A percentile compares a stretch with the other conserved stretches of the same genome.
phyloP scores from a whole-genome alignment of 2,888 invertebrate species.

The Agriopis leucophaearia region DNA sequence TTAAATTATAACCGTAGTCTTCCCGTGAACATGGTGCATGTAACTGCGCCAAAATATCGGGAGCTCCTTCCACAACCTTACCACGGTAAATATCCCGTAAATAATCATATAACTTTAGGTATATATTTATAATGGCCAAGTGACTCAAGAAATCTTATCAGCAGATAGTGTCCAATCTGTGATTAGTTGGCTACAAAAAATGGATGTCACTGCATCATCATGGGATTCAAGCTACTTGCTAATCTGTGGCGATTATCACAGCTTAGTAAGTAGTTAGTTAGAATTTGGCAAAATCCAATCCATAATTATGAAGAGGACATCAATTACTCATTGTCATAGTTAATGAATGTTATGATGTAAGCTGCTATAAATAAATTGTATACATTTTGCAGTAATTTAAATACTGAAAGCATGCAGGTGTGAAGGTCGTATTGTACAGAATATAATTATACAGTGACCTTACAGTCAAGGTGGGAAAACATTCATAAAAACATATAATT shows the following conservation, averaged over 20 bases:
- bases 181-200: neutral
- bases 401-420: neutral
- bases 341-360: conserved; percentile 9
- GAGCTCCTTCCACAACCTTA: too few species aligned
- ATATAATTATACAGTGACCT: conserved; percentile 9
- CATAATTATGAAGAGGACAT: too few species aligned
- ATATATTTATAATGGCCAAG: neutral
- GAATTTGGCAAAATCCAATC: too few species aligned
- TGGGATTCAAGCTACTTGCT: too few species aligned
- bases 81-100: too few species aligned
- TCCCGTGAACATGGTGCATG: too few species aligned
- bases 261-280: too few species aligned
- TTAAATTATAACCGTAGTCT: too few species aligned
- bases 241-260: too few species aligned
- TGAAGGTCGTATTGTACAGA: conserved; percentile 9
- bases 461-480: conserved; percentile 6
- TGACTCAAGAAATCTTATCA: conserved; percentile 7
- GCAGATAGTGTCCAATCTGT: neutral
- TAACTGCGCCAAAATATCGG: too few species aligned
- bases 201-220: too few species aligned
- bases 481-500: neutral
- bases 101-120: too few species aligned
- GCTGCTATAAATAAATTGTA: neutral
- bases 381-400: neutral
- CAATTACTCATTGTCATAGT: neutral